Percentiles rank a stretch among this genome's conserved stretches.
These are phyloP conservation scores for Drosophila affinis DNA, from an alignment of 2,888 invertebrate genomes.

Conservation along the genomic window DNA sequence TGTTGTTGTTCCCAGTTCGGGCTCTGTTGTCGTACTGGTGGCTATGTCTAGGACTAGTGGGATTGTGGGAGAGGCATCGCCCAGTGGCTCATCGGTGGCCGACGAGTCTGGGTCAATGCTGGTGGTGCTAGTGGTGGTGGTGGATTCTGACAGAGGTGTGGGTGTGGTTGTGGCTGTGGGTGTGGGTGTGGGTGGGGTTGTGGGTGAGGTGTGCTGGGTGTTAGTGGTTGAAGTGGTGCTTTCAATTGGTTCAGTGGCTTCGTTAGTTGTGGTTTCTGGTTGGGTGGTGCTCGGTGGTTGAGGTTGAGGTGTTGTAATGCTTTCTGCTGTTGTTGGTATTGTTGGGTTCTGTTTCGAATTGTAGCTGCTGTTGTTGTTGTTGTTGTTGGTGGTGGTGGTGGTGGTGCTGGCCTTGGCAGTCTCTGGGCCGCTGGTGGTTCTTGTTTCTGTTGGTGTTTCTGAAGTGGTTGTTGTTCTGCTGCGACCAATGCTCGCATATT, in stretches of 20 bases:
- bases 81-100: conserved; percentile 34
- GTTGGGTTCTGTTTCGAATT: conserved; percentile 57
- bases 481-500: conserved; percentile 82
- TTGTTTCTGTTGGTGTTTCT: conserved; percentile 59
- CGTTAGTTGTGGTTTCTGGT: conserved; percentile 62
- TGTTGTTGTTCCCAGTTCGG: conserved; percentile 49
- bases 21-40: conserved; percentile 44
- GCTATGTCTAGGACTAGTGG: conserved; percentile 29
- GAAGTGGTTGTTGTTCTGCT: conserved; percentile 74
- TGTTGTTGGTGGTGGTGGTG: conserved; percentile 52
- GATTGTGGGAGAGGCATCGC: conserved; percentile 30
- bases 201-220: conserved; percentile 50
- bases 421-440: conserved; percentile 59
- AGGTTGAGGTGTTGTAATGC: conserved; percentile 50
- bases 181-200: conserved; percentile 53
- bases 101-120: conserved; percentile 45
- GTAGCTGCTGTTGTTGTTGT: conserved; percentile 63
- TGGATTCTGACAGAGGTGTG: conserved; percentile 54
- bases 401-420: conserved; percentile 60
- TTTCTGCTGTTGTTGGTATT: conserved; percentile 57
- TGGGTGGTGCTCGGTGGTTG: conserved; percentile 43
- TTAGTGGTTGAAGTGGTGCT: conserved; percentile 62
- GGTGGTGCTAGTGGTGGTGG: conserved; percentile 23
- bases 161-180: conserved; percentile 62
- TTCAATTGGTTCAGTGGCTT: conserved; percentile 80